phyloP scores from a whole-genome alignment of 2,113 vertebrate genomes.

The Lepus europaeus region DNA sequence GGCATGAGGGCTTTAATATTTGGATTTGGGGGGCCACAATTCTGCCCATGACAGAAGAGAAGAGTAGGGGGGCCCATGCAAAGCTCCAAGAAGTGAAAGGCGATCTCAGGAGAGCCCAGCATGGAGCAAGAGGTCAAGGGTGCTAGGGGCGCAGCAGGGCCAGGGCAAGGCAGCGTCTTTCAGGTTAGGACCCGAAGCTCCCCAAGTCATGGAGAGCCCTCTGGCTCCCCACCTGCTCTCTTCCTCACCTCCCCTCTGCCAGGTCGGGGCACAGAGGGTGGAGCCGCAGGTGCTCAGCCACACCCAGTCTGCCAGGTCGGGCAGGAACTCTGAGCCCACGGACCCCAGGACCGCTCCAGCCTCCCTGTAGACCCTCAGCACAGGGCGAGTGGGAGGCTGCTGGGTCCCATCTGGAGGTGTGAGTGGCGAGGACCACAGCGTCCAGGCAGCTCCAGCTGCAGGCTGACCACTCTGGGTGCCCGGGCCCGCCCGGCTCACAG shows the following conservation, averaged over 20 bases:
- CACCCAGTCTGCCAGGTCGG: rapidly evolving
- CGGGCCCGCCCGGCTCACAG: neutral
- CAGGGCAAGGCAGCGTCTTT: rapidly evolving
- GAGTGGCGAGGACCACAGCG: neutral
- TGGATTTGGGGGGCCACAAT: neutral
- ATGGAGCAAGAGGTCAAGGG: rapidly evolving
- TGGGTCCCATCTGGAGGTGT: rapidly evolving
- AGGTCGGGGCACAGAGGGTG: neutral
- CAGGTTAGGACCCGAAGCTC: rapidly evolving
- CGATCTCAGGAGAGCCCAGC: neutral
- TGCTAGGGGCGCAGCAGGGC: neutral
- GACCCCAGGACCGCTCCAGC: neutral
- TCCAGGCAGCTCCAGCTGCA: rapidly evolving
- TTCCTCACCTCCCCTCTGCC: no score
- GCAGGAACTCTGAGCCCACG: neutral
- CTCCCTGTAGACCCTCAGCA: neutral
- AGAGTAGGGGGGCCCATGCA: rapidly evolving
- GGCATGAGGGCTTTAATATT: neutral
- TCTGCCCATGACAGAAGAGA: neutral
- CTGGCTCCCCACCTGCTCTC: neutral
- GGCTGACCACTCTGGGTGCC: rapidly evolving
- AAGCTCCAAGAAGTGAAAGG: no score
- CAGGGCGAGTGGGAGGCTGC: neutral
- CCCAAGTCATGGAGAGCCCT: no score
- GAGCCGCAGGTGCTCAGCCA: neutral